These are phyloP conservation scores for Turritopsis rubra DNA, from an alignment of 30 jellyfish, hydroid and myxozoan species.

Conservation along the genomic window DNA sequence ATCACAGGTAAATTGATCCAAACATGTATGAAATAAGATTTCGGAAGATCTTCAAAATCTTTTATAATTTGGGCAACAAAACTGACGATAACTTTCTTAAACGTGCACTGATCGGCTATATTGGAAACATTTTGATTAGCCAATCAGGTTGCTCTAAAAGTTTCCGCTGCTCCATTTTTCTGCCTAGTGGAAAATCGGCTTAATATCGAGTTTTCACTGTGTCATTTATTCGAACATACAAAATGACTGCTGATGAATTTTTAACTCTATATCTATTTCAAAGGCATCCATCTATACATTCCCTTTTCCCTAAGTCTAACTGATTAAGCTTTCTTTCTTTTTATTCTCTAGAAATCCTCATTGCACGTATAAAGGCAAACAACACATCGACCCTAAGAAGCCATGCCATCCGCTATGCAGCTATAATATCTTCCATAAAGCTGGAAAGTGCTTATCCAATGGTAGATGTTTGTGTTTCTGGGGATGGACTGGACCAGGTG, in stretches of 20 bases:
- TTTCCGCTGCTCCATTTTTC: too few relatives aligned
- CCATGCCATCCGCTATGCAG: conserved; percentile 52
- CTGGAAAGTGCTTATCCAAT: conserved; percentile 53
- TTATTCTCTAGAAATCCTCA: conserved; percentile 1
- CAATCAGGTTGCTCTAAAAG: too few relatives aligned
- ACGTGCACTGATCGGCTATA: too few relatives aligned
- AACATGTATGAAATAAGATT: neutral
- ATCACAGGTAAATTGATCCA: neutral
- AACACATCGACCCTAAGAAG: neutral
- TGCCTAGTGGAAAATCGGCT: too few relatives aligned
- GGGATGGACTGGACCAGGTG: conserved; percentile 85
- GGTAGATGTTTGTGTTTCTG: conserved; percentile 70
- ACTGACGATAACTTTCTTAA: neutral
- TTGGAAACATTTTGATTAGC: too few relatives aligned
- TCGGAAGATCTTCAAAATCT: neutral
- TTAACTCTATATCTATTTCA: neutral
- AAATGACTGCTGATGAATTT: too few relatives aligned
- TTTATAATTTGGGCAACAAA: neutral
- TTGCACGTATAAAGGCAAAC: neutral
- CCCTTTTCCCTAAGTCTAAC: neutral
- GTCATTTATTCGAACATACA: too few relatives aligned
- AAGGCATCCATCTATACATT: neutral
- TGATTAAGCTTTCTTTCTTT: neutral
- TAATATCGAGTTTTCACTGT: too few relatives aligned
- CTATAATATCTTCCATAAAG: conserved; percentile 18